Conservation (phyloP, 2,113 vertebrate species). For the Corapipo altera region DNA sequence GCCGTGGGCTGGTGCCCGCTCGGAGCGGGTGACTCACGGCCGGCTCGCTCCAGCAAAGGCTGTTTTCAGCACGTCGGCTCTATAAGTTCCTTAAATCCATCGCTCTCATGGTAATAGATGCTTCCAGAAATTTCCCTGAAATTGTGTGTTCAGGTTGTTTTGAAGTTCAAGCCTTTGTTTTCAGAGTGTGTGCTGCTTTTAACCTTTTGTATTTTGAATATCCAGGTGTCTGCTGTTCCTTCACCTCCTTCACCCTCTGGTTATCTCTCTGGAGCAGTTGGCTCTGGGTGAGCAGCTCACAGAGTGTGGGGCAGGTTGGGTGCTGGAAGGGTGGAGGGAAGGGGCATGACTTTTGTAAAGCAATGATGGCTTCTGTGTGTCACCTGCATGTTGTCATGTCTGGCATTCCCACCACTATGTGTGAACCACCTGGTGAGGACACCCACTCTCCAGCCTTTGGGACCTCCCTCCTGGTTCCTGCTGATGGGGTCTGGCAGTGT, state of each 20-base stretch:
- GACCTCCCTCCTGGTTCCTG: background rate
- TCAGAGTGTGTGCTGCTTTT: background rate
- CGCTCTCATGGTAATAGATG: background rate
- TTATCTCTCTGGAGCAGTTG: fast-evolving
- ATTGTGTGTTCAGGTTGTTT: background rate
- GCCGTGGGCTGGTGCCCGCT: background rate
- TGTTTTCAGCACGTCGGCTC: background rate
- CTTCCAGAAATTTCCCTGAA: conserved; percentile 17
- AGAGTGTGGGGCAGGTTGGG: background rate
- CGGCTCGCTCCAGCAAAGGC: background rate
- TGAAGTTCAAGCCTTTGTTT: conserved; percentile 10
- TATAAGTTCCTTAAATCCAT: background rate
- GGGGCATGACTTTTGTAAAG: background rate
- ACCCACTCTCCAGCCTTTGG: background rate
- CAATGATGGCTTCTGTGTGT: fast-evolving
- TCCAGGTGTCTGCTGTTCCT: background rate
- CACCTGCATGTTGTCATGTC: too few relatives aligned
- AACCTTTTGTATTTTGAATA: background rate
- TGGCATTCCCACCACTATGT: too few relatives aligned
- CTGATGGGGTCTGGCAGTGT: background rate
- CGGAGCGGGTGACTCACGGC: conserved; percentile 22
- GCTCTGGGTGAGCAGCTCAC: fast-evolving
- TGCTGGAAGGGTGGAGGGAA: background rate
- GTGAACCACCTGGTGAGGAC: background rate
- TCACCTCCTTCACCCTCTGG: background rate